Evolutionary conservation across 1,140 invertebrate species (phyloP), one percentile per base, ranked within the genome.

Genomic region (Pemphigus obesinymphae): DNA sequence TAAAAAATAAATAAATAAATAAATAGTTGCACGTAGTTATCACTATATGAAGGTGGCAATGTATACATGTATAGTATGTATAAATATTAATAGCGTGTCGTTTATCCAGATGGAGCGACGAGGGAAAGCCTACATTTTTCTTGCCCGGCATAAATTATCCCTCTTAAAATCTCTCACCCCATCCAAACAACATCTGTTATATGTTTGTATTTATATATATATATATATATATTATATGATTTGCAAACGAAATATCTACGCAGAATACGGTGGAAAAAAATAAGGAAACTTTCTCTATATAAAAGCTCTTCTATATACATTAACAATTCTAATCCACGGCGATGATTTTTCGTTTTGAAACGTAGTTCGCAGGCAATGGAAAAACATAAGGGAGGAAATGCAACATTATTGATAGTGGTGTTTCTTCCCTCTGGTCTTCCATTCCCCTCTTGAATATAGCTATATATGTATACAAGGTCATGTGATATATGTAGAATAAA

Each of bases 341-440:
- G 53, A 78, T 78, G 75, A 78, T 78, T 78, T 76, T 40, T 78
- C 75, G 37, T 75, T 75, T 75, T 75, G 29, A 17, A n/a, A n/a
- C n/a, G n/a, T n/a, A n/a, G 23, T 45, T 15, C 13, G 13, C 15
- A 13, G 26, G 58, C 15, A n/a, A n/a, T n/a, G n/a, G n/a, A n/a
- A n/a, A n/a, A n/a, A n/a, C n/a, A n/a, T n/a, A n/a, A n/a, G n/a
- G n/a, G n/a, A n/a, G n/a, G n/a, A n/a, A n/a, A n/a, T n/a, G n/a
- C n/a, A n/a, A n/a, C n/a, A n/a, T n/a, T n/a, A n/a, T n/a, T n/a
- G n/a, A n/a, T n/a, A n/a, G n/a, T n/a, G n/a, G n/a, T n/a, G n/a
- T n/a, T n/a, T n/a, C n/a, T n/a, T n/a, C n/a, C n/a, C n/a, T n/a
- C n/a, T n/a, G n/a, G n/a, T n/a, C n/a, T n/a, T n/a, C n/a, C n/a